A percentile compares a stretch with the other conserved stretches of the same genome.
Conservation (phyloP, 2,113 vertebrate genomes). For the Emydocephalus ijimae region DNA sequence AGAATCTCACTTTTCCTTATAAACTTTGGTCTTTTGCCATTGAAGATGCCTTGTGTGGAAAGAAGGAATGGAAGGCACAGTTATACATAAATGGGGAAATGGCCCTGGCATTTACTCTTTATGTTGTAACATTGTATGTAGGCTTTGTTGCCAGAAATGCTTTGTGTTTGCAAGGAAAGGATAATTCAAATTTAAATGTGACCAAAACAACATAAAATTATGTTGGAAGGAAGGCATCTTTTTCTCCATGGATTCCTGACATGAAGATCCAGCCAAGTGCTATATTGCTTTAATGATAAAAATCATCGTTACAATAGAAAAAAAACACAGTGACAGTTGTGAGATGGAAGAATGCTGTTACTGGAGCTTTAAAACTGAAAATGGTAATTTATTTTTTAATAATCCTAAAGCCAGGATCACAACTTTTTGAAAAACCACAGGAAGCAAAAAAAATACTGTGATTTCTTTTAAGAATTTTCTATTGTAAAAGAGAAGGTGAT, state of each 20-base stretch:
- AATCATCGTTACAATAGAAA: not conserved
- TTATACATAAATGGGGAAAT: slow-evolving; percentile 38
- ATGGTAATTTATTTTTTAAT: slow-evolving; percentile 30
- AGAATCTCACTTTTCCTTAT: slow-evolving; percentile 3
- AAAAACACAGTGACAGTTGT: not conserved
- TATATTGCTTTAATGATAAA: not conserved
- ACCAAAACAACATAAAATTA: not conserved
- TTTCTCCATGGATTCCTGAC: not conserved
- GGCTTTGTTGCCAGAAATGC: slow-evolving; percentile 29
- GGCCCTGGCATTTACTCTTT: slow-evolving; percentile 39
- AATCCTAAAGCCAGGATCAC: slow-evolving; percentile 15
- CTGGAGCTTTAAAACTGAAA: not conserved
- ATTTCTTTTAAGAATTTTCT: slow-evolving; percentile 41
- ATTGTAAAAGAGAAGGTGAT: slow-evolving; percentile 28
- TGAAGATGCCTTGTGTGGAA: slow-evolving; percentile 32
- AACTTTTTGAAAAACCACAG: not conserved
- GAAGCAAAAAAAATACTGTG: not conserved
- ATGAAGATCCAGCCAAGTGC: not conserved
- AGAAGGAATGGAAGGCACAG: slow-evolving; percentile 49
- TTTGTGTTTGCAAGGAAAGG: slow-evolving; percentile 7
- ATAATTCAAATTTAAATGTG: not conserved
- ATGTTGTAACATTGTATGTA: slow-evolving; percentile 42
- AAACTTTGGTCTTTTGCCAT: not conserved
- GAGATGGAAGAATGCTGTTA: not conserved
- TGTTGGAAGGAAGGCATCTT: not conserved